Percentiles rank a stretch among this genome's conserved stretches.
These are phyloP conservation scores for Dryobates pubescens DNA, from an alignment of 2,797 vertebrate genomes.

Conservation along the genomic window DNA sequence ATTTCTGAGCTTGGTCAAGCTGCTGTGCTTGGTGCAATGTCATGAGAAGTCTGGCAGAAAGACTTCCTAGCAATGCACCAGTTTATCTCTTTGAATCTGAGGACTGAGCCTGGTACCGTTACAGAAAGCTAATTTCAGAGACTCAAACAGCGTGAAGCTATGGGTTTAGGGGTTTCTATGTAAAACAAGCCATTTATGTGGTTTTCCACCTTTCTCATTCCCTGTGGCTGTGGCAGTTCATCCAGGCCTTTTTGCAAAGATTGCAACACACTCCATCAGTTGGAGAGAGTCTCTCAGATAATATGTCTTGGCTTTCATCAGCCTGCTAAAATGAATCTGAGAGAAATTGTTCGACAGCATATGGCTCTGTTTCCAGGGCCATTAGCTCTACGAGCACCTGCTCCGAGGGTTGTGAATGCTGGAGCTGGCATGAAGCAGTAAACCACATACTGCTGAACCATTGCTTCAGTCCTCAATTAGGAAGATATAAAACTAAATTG, in stretches of 20 bases:
- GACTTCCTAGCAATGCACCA: fast-evolving
- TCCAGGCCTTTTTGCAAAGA: not conserved
- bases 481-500: not conserved
- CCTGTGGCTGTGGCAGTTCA: not conserved
- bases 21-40: not conserved
- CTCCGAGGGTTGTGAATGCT: not conserved
- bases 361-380: not conserved
- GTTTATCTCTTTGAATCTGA: not conserved
- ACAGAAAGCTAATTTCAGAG: not conserved
- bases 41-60: not conserved
- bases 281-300: not conserved
- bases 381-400: not conserved
- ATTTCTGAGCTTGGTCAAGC: not conserved
- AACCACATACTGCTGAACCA: not conserved
- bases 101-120: not conserved
- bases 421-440: not conserved
- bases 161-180: not conserved
- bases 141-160: not conserved
- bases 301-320: not conserved
- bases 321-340: not conserved
- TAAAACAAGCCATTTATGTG: not conserved
- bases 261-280: not conserved
- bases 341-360: not conserved
- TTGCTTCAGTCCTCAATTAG: not conserved
- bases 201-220: not conserved